Conservation (phyloP, 2,888 invertebrate genomes). For the Bhutanitis thaidina region DNA sequence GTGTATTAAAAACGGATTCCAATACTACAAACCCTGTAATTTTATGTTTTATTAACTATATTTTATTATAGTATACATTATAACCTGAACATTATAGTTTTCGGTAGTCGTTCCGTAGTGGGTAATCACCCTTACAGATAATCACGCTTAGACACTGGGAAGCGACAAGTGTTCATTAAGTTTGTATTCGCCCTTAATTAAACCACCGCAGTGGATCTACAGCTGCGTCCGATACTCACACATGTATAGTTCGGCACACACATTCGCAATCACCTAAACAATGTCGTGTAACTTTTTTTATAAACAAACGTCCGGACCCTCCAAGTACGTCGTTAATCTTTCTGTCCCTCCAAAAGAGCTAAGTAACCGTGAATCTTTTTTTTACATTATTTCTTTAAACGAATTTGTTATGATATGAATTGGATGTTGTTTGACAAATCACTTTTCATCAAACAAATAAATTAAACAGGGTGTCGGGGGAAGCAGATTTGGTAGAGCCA, state of each 20-base stretch:
- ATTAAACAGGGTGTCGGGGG: no score
- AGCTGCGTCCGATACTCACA: conserved; percentile 13
- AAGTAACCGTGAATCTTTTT: conserved; percentile 15
- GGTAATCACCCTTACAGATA: not conserved
- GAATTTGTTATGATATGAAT: not conserved
- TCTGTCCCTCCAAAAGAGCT: conserved; percentile 1
- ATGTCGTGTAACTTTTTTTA: not conserved
- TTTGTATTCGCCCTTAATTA: conserved; percentile 17
- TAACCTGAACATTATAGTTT: no score
- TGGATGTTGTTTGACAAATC: not conserved
- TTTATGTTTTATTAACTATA: no score
- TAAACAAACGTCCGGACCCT: conserved; percentile 5
- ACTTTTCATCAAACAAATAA: not conserved
- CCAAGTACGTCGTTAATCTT: conserved; percentile 9
- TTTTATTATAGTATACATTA: no score
- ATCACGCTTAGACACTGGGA: conserved; percentile 15
- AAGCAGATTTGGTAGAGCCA: no score
- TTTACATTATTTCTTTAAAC: not conserved
- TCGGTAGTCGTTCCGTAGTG: not conserved
- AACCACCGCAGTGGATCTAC: conserved; percentile 4
- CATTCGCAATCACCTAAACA: conserved; percentile 4
- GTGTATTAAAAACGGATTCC: no score
- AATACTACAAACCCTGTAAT: no score
- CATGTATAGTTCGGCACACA: not conserved
- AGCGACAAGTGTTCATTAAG: conserved; percentile 19